Conservation (phyloP, 2,797 vertebrate species). For the Platalea minor region DNA sequence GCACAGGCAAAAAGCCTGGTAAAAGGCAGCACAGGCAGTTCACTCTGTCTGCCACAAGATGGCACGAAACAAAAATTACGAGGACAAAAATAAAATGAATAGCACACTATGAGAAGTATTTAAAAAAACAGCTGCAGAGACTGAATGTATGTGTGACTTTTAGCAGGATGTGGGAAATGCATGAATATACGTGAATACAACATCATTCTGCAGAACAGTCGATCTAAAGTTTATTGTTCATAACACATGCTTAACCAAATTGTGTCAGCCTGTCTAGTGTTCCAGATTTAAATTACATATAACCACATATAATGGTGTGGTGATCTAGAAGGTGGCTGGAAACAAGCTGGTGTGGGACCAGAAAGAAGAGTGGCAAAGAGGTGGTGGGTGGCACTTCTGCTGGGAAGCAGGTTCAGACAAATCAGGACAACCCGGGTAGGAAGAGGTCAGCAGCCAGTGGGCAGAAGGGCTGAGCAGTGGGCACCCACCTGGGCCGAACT, state of each 20-base stretch:
- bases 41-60: neutral
- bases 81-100: accelerated
- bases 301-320: accelerated
- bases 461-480: neutral
- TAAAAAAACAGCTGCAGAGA: neutral
- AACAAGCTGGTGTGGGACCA: neutral
- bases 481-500: too few relatives aligned
- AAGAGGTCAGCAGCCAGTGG: accelerated
- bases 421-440: neutral
- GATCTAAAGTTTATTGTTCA: neutral
- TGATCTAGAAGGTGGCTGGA: neutral
- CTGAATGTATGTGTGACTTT: neutral
- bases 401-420: neutral
- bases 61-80: neutral
- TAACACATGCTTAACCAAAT: neutral
- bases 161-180: neutral
- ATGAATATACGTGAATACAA: accelerated
- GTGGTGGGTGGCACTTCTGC: neutral
- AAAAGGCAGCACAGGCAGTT: neutral
- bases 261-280: neutral
- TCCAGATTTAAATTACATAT: neutral
- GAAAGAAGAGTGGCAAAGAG: neutral
- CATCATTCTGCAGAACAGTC: neutral
- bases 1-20: neutral
- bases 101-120: accelerated